Percentiles rank a stretch among this genome's conserved stretches.
These are phyloP conservation scores for Drosophila kohkoa DNA, from an alignment of 1,140 invertebrate genomes.

Conservation along the genomic window DNA sequence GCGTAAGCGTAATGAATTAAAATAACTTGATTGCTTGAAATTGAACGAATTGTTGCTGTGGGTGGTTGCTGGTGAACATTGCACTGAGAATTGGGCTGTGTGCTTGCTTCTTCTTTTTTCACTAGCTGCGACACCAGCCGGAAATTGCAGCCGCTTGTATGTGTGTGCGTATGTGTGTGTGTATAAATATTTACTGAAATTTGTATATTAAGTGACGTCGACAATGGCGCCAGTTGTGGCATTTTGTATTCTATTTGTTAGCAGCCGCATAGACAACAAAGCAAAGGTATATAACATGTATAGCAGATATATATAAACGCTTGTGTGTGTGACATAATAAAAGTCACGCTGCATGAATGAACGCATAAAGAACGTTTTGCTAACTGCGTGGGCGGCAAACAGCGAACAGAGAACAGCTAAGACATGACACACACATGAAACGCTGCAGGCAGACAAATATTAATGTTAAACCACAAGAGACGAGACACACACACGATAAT, in stretches of 20 bases:
- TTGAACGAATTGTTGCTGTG: slow-evolving; percentile 79
- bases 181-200: slow-evolving; percentile 81
- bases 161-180: slow-evolving; percentile 18
- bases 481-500: background rate
- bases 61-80: slow-evolving; percentile 8
- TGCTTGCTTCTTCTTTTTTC: slow-evolving; percentile 16
- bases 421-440: slow-evolving; percentile 10
- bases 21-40: slow-evolving; percentile 83
- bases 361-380: slow-evolving; percentile 39
- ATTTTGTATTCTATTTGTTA: slow-evolving; percentile 54
- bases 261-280: slow-evolving; percentile 46
- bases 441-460: slow-evolving; percentile 13
- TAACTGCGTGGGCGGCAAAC: slow-evolving; percentile 57
- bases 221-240: slow-evolving; percentile 51
- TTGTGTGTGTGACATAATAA: slow-evolving; percentile 49
- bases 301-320: slow-evolving; percentile 1
- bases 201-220: slow-evolving; percentile 80
- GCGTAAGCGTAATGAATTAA: slow-evolving; percentile 83
- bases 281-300: background rate
- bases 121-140: slow-evolving; percentile 26
- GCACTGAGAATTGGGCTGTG: background rate
- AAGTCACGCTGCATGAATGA: slow-evolving; percentile 75
- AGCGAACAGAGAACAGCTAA: slow-evolving; percentile 6
- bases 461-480: slow-evolving; percentile 3
- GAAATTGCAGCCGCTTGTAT: slow-evolving; percentile 33